phyloP scores from a whole-genome alignment of 2,888 invertebrate genomes.

The Sesamia inferens region DNA sequence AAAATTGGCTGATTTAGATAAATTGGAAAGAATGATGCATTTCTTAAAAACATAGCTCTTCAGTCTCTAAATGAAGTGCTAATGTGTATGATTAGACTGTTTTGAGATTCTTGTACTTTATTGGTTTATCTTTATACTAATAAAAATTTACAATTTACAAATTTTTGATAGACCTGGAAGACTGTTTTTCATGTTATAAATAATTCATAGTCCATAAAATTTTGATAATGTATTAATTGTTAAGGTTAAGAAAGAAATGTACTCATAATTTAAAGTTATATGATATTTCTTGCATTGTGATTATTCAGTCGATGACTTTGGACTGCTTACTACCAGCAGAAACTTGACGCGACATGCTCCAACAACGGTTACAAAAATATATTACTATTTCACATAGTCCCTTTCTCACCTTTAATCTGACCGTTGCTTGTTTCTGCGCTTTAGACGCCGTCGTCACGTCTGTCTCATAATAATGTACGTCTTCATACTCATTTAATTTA shows the following conservation, averaged over 20 bases:
- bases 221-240: constrained; percentile 87
- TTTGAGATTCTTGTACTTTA: constrained; percentile 85
- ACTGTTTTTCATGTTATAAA: constrained; percentile 88
- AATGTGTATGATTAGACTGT: constrained; percentile 77
- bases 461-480: constrained; percentile 23
- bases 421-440: constrained; percentile 6
- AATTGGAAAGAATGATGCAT: constrained; percentile 67
- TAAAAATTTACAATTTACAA: constrained; percentile 88
- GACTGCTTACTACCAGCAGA: constrained; percentile 2
- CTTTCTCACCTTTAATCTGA: neutral
- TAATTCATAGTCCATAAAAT: constrained; percentile 87
- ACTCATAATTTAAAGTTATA: constrained; percentile 74
- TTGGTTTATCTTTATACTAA: constrained; percentile 81
- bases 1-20: constrained; percentile 78
- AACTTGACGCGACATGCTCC: neutral
- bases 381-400: neutral
- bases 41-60: constrained; percentile 63
- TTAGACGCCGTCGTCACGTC: constrained; percentile 18
- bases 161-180: constrained; percentile 88
- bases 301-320: constrained; percentile 50
- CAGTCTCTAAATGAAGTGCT: constrained; percentile 66
- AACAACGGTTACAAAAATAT: neutral
- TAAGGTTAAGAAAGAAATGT: constrained; percentile 82
- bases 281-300: constrained; percentile 50
- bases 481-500: constrained; percentile 13